Evolutionary conservation across 2,888 invertebrate species (phyloP), one percentile per base, ranked within the genome.

Genomic region (Parnassius smintheus): DNA sequence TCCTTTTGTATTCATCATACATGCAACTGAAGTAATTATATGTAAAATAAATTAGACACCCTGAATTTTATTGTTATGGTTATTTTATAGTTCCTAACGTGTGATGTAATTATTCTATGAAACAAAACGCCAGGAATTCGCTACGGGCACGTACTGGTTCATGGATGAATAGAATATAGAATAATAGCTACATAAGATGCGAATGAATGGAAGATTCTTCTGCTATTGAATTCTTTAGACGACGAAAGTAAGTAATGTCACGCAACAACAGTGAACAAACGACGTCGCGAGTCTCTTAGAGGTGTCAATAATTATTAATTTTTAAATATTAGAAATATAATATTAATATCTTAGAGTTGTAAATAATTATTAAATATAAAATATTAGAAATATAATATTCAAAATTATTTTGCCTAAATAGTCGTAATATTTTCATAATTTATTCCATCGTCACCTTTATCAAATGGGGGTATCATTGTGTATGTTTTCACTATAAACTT

Each of bases 91-190:
- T 56, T 65, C 45, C 53, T 61, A 52, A 60, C 49, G 51, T 52
- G 62, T 62, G 61, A 62, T 62, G 61, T 64, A 67, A 64, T 61
- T 62, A 60, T 63, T 65, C 59, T 54, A 57, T 62, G 65, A 70
- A 58, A 58, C 60, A 58, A 65, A 57, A 65, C 42, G 54, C 41
- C 46, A 50, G 45, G 45, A 56, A 65, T 70, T 71, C 50, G 72
- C 63, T 61, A 69, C 62, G 64, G 67, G 58, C 73, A 73, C 73
- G 73, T 68, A 62, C 69, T 9, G 46, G 35, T 42, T 46, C 12
- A 48, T 48, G 12, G 56, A 56, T 69, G 63, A 62, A 68, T 66
- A 65, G 65, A 59, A 13, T 49, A 13, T 18, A 62, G 53, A 65
- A 63, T 65, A 64, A 45, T 25, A 58, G 9, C 54, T 59, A n/a